Conservation (phyloP, 2,113 vertebrate species). For the Paradoxurus hermaphroditus region DNA sequence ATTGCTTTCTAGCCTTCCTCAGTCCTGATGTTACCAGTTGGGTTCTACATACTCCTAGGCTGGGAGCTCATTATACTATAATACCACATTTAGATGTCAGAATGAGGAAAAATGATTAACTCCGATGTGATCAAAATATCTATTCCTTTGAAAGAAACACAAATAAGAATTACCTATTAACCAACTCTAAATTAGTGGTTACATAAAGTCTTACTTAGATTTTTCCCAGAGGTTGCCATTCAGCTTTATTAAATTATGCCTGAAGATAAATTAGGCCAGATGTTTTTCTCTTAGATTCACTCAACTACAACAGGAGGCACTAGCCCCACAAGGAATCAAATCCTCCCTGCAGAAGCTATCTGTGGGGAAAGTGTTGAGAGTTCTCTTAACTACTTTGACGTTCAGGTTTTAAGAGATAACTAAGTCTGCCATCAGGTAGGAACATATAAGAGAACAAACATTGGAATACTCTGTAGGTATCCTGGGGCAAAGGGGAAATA, state of each 20-base stretch:
- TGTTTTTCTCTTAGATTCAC: constrained; percentile 1
- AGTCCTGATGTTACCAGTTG: not conserved
- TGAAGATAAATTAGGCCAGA: constrained; percentile 61
- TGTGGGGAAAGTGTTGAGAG: not conserved
- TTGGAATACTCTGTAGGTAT: not conserved
- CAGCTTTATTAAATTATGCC: constrained; percentile 33
- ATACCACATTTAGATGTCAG: not conserved
- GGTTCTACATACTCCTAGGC: not conserved
- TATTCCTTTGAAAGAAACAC: constrained; percentile 22
- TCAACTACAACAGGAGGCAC: not conserved
- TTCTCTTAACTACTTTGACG: not conserved
- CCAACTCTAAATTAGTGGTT: constrained; percentile 45
- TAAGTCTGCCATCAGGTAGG: not conserved
- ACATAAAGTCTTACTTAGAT: constrained; percentile 26
- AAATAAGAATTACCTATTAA: constrained; percentile 32
- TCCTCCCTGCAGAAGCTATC: not conserved
- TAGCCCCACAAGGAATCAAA: not conserved
- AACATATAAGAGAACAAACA: not conserved
- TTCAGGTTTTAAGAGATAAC: not conserved
- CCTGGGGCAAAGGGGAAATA: not conserved
- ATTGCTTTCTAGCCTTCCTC: not conserved
- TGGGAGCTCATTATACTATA: not conserved
- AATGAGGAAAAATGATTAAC: constrained; percentile 46
- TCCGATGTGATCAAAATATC: constrained; percentile 31
- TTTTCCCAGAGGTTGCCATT: constrained; percentile 37